Evolutionary conservation across 2,888 invertebrate genomes (phyloP), one percentile per base, ranked within the genome.

Genomic region (Melanchra persicariae): DNA sequence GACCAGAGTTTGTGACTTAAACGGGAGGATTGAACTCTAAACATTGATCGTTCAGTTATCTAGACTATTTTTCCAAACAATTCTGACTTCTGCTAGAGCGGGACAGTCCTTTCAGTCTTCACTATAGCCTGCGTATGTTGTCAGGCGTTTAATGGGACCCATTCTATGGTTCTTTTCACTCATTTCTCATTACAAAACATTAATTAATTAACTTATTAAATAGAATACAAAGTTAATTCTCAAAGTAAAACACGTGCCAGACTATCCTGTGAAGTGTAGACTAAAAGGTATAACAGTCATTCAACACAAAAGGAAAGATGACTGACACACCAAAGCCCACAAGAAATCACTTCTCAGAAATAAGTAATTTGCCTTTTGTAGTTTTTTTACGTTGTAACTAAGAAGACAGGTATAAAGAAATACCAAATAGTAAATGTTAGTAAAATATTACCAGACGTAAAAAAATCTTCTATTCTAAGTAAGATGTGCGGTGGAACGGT

Each of bases 291-390:
- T n/a, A 55, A 57, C 12, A 51, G 7, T 59, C 6, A 59, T 30
- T 22, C n/a, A n/a, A 30, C 34, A 49, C 22, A 52, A 59, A 74
- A 49, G 15, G 9, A 19, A 73, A 22, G 22, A 34, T 79, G 73
- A 63, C 49, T 43, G 79, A 73, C 59, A 45, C 15, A 34, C 19
- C 30, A 37, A 78, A 59, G 49, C 59, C 24, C 37, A 22, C n/a
- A 7, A 19, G 15, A 58, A 73, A 43, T 45, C 1, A 55, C 45
- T 51, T 51, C 79, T 61, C 19, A 71, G 45, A 71, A 61, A 57
- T 73, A 30, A 15, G n/a, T 34, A 0, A 62, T 26, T 55, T 17
- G 7, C 43, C 24, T 49, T 54, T 40, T 60, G 24, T 45, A 59
- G 40, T 37, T 30, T 43, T 22, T 52, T 12, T 37, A 24, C 9